Percentiles rank a stretch among this genome's conserved stretches.
Conservation (phyloP, 2,888 invertebrate genomes). For the Polydrusus cervinus region DNA sequence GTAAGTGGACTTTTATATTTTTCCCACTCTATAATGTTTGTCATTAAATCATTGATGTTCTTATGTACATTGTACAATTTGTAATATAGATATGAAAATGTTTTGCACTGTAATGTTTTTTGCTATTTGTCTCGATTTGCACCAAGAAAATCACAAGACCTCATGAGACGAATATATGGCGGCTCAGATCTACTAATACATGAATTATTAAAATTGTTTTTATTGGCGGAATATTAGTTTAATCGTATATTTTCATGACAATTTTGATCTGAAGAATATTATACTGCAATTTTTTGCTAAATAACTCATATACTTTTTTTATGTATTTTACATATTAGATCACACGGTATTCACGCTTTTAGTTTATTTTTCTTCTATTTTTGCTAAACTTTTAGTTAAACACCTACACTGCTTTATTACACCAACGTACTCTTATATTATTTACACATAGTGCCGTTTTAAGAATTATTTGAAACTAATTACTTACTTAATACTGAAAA, state of each 20-base stretch:
- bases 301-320: no score
- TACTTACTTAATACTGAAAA: background rate
- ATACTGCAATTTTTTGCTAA: no score
- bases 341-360: slow-evolving; percentile 27
- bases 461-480: background rate
- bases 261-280: no score
- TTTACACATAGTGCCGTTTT: background rate
- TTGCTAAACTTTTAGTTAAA: slow-evolving; percentile 9
- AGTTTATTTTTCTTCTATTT: slow-evolving; percentile 19
- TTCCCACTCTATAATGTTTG: background rate
- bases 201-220: slow-evolving; percentile 34
- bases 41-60: background rate
- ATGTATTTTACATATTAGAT: background rate
- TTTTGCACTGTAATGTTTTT: slow-evolving; percentile 1
- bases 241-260: background rate
- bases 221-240: background rate
- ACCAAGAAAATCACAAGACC: slow-evolving; percentile 30
- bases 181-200: slow-evolving; percentile 49
- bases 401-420: slow-evolving; percentile 17
- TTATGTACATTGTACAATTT: background rate
- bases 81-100: background rate
- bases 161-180: slow-evolving; percentile 45
- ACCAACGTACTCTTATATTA: background rate
- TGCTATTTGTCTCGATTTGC: background rate
- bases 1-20: slow-evolving; percentile 27